Evolutionary conservation across 2,113 vertebrate genomes (phyloP).

Genomic region (Calidris pugnax): DNA sequence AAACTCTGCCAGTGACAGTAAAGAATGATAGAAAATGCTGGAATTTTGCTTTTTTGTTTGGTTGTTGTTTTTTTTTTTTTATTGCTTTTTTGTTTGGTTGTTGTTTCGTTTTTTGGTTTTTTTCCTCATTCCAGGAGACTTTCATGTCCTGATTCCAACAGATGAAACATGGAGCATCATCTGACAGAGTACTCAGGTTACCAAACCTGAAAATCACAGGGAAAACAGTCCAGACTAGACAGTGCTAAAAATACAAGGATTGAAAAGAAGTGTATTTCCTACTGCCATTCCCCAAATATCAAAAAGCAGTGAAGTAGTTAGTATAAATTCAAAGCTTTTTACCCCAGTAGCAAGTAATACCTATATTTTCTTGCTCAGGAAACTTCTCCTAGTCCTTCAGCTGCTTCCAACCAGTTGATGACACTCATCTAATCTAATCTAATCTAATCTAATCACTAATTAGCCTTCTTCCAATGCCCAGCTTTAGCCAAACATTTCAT

Average conservation of each 20-base stretch:
- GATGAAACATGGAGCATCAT: not conserved
- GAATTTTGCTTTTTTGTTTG: not conserved
- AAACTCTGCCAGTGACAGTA: not conserved
- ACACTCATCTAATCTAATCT: not conserved
- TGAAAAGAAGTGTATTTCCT: not conserved
- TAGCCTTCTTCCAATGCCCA: not conserved
- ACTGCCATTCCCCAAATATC: not conserved
- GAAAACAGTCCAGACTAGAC: not conserved
- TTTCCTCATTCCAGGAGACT: not conserved
- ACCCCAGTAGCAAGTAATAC: not conserved
- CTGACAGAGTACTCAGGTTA: not conserved
- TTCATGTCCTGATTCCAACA: not conserved
- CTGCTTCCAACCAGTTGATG: not conserved
- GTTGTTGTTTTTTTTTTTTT: not conserved
- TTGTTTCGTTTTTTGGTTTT: not conserved
- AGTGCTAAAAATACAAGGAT: not conserved
- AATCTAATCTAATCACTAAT: too few relatives aligned
- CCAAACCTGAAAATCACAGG: not conserved
- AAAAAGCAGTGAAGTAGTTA: not conserved
- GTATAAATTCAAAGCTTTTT: not conserved
- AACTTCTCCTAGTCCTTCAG: not conserved
- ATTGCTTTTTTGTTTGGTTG: not conserved
- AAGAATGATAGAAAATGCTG: not conserved
- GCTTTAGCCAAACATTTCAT: not conserved
- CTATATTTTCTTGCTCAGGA: not conserved